These are phyloP conservation scores for Platichthys flesus DNA, from an alignment of 2,113 vertebrate species.

Conservation along the genomic window DNA sequence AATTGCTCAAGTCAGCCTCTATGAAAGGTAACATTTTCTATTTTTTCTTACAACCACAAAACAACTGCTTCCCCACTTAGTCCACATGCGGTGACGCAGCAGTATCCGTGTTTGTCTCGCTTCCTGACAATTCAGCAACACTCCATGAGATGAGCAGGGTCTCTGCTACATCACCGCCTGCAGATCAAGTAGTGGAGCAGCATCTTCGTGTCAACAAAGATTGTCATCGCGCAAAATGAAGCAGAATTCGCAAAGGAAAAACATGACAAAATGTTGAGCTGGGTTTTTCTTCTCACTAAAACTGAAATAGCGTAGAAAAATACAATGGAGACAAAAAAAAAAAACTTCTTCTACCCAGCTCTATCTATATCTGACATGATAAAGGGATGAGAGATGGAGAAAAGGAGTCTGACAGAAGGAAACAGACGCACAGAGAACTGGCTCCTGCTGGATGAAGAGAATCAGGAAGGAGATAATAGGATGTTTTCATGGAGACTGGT, in stretches of 20 bases:
- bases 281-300: constrained; percentile 1
- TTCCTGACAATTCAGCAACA: neutral
- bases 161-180: neutral
- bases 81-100: neutral
- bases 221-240: too few species aligned
- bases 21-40: neutral
- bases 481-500: constrained; percentile 3
- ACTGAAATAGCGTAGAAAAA: constrained; percentile 12
- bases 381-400: constrained; percentile 12
- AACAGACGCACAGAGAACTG: neutral
- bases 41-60: neutral
- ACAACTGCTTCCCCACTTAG: neutral
- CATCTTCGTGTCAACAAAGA: neutral
- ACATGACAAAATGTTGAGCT: neutral
- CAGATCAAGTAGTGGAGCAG: neutral
- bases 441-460: neutral
- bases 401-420: neutral
- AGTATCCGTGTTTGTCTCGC: neutral
- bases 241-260: neutral
- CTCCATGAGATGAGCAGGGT: neutral
- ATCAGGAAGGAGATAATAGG: constrained; percentile 4
- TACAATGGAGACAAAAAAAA: neutral
- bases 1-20: neutral
- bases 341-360: too few species aligned
- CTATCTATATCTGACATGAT: constrained; percentile 17